A percentile compares a stretch with the other conserved stretches of the same genome.
Conservation (phyloP, 2,797 vertebrate genomes). For the Takifugu rubripes region DNA sequence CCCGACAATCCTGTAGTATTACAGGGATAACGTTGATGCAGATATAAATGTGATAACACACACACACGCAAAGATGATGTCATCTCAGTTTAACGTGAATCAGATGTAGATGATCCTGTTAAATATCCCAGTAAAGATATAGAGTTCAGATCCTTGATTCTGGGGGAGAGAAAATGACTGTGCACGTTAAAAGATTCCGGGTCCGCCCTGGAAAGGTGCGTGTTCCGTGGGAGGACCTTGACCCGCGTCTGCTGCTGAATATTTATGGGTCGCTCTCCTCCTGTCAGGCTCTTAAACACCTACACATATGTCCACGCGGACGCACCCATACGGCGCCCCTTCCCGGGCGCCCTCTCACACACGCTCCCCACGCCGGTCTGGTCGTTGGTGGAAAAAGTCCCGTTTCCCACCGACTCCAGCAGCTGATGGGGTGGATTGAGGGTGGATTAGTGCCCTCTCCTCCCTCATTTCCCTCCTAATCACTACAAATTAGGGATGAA, state of each 20-base stretch:
- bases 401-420: conserved; percentile 20
- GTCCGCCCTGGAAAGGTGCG: conserved; percentile 11
- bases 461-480: conserved; percentile 58
- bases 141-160: no score
- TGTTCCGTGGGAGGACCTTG: conserved; percentile 47
- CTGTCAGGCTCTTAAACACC: conserved; percentile 30
- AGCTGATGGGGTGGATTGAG: conserved; percentile 36
- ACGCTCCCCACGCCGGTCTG: conserved; percentile 17
- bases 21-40: conserved; percentile 22
- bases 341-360: conserved; percentile 1
- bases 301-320: conserved; percentile 21
- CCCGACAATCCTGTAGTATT: conserved; percentile 17
- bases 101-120: no score
- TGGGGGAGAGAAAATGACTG: no score
- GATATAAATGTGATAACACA: conserved; percentile 6
- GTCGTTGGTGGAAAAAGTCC: conserved; percentile 21
- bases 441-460: conserved; percentile 56
- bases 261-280: conserved; percentile 51
- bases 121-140: no score
- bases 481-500: conserved; percentile 65
- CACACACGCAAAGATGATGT: no score
- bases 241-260: conserved; percentile 44
- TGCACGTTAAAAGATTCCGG: no score
- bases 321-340: not conserved
- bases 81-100: no score